Percentiles rank a stretch among this genome's conserved stretches.
These are phyloP conservation scores for Ibidorhyncha struthersii DNA, from an alignment of 2,113 vertebrate genomes.

Conservation along the genomic window DNA sequence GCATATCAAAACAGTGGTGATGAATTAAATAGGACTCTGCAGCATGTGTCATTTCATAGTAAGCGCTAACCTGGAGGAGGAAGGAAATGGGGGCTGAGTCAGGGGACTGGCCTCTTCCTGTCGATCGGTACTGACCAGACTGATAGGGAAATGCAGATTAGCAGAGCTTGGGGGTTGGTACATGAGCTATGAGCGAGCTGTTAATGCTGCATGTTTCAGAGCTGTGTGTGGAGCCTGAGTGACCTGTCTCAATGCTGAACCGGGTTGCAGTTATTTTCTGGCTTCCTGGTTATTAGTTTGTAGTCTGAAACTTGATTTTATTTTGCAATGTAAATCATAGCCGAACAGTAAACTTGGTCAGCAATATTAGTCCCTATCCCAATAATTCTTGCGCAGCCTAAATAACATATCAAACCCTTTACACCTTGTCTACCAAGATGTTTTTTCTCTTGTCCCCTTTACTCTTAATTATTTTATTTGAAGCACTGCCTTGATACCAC, in stretches of 20 bases:
- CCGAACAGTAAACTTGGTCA: not conserved
- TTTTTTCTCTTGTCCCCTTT: not conserved
- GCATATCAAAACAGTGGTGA: not conserved
- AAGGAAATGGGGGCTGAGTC: slow-evolving; percentile 14
- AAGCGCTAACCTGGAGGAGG: not conserved
- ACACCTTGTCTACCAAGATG: not conserved
- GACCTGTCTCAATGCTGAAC: not conserved
- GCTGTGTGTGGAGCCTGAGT: not conserved
- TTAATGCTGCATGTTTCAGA: not conserved
- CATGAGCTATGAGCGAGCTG: not conserved
- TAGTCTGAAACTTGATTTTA: not conserved
- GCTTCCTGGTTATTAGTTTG: not conserved
- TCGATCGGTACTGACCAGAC: not conserved
- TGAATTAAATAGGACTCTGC: not conserved
- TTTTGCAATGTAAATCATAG: not conserved
- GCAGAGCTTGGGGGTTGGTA: not conserved
- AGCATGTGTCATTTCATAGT: not conserved
- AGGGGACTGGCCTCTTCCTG: not conserved
- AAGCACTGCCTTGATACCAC: not conserved
- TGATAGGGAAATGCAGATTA: not conserved
- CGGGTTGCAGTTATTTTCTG: not conserved
- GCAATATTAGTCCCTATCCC: not conserved
- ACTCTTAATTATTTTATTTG: not conserved
- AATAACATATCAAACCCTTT: not conserved
- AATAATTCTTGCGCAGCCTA: not conserved